Conservation (phyloP, 2,888 invertebrate genomes). For the Plemyria rubiginata region DNA sequence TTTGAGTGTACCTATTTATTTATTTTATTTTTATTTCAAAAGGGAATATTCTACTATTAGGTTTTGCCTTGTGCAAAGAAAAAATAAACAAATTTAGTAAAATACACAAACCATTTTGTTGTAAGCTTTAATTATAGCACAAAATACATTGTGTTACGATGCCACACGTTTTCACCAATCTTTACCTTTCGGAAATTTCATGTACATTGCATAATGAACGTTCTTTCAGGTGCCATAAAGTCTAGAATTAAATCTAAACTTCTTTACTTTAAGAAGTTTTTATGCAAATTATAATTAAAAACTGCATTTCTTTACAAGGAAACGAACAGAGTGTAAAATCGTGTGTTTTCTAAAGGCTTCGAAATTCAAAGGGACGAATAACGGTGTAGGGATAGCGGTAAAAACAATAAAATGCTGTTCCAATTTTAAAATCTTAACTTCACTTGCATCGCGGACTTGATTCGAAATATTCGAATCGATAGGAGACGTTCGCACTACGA, state of each 20-base stretch:
- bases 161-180: neutral
- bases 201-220: constrained; percentile 5
- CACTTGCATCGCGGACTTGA: constrained; percentile 47
- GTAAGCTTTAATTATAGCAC: neutral
- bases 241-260: constrained; percentile 3
- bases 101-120: neutral
- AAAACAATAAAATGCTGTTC: constrained; percentile 64
- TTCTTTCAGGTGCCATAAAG: neutral
- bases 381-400: constrained; percentile 73
- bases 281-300: constrained; percentile 16
- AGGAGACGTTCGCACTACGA: constrained; percentile 56
- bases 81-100: neutral
- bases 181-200: neutral
- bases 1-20: neutral
- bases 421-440: constrained; percentile 51
- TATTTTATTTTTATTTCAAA: neutral
- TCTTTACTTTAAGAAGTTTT: neutral
- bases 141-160: neutral
- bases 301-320: neutral
- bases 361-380: constrained; percentile 75
- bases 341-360: constrained; percentile 38
- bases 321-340: constrained; percentile 9
- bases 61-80: neutral
- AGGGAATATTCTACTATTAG: too few relatives aligned
- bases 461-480: constrained; percentile 51